A percentile compares a stretch with the other conserved stretches of the same genome.
Conservation (phyloP, 2,797 vertebrate genomes). For the Spinus pinus region DNA sequence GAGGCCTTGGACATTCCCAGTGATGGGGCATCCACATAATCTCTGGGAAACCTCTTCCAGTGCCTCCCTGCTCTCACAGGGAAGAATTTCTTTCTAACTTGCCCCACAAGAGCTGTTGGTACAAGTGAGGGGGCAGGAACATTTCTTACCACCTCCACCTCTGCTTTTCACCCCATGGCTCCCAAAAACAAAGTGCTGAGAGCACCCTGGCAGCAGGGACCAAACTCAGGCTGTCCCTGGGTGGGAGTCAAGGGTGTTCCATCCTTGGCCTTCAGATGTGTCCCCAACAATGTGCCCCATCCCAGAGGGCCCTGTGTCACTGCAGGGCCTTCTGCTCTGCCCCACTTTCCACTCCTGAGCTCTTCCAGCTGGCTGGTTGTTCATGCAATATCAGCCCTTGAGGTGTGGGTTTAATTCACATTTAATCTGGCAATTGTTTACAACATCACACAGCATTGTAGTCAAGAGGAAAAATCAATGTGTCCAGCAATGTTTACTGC, state of each 20-base stretch:
- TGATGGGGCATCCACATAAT: not conserved
- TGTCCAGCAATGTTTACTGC: not conserved
- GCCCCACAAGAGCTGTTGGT: not conserved
- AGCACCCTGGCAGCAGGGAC: not conserved
- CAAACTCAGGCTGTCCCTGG: not conserved
- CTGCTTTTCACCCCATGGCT: not conserved
- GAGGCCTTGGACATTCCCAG: not conserved
- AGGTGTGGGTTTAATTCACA: not conserved
- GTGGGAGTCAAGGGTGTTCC: not conserved
- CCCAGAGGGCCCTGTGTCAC: not conserved
- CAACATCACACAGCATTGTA: not conserved
- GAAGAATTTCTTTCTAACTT: not conserved
- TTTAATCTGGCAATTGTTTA: not conserved
- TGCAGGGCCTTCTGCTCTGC: not conserved
- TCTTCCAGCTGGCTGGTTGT: rapidly evolving
- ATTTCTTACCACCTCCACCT: not conserved
- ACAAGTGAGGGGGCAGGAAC: not conserved
- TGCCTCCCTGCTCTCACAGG: not conserved
- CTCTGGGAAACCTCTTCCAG: not conserved
- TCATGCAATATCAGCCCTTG: not conserved
- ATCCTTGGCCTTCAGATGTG: not conserved
- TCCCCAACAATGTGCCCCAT: not conserved
- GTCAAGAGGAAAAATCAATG: not conserved
- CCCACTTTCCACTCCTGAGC: not conserved
- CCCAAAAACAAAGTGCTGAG: not conserved